Conservation (phyloP, 2,113 vertebrate genomes). For the Myotis yumanensis region DNA sequence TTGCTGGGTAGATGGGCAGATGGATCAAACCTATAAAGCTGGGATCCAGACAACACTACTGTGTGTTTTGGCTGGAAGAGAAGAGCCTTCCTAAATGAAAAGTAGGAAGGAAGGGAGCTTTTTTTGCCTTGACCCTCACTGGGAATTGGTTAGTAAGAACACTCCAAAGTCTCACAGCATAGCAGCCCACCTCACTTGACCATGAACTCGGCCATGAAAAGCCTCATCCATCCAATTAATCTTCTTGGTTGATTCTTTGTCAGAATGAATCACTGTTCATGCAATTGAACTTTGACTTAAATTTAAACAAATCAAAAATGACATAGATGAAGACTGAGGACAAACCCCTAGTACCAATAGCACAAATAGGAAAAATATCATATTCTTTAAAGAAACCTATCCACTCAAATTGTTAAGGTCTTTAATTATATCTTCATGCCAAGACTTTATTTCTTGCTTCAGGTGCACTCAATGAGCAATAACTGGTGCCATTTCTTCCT, state of each 20-base stretch:
- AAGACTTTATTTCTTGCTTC: constrained; percentile 37
- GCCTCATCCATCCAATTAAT: background rate
- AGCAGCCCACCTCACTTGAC: background rate
- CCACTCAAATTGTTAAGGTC: background rate
- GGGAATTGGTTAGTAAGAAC: background rate
- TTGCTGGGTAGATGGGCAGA: background rate
- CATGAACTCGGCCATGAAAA: background rate
- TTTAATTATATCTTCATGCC: constrained; percentile 37
- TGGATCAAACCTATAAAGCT: background rate
- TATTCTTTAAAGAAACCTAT: constrained; percentile 14
- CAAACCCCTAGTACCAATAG: background rate
- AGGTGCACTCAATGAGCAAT: constrained; percentile 22
- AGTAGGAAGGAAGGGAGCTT: background rate
- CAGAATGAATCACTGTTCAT: background rate
- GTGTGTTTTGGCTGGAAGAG: background rate
- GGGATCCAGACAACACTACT: background rate
- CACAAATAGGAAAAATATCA: background rate
- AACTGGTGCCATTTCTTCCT: background rate
- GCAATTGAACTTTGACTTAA: background rate
- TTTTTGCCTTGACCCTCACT: background rate
- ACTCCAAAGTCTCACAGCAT: background rate
- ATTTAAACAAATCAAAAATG: constrained; percentile 23
- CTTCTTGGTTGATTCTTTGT: background rate
- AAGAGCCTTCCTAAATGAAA: background rate
- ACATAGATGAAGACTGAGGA: background rate